Base-by-base conservation (phyloP, 2,797 vertebrate species). In the Tarsius wallacei region DNA sequence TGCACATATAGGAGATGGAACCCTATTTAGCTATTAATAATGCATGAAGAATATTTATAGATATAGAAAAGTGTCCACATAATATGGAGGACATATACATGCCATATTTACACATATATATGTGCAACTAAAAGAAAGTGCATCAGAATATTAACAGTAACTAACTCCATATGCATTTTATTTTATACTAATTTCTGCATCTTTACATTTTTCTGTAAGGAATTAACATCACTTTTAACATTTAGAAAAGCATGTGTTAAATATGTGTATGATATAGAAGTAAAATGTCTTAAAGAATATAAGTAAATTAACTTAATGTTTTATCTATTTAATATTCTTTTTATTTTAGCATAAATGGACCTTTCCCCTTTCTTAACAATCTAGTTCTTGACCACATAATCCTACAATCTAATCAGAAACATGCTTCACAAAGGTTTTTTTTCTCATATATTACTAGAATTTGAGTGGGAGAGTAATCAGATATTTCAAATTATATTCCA, bases 401-500 rank as follows among this genome's bases (percentile, higher is more conserved):
- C 90, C 22, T 76, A 61, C 3, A 57, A 3, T 89, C 33, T 89
- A 76, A 63, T 81, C 14, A 55, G 33, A 91, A 53, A 15, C 22
- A 36, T 33, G 16, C 1, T 59, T 78, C 42, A 42, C 16, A 68
- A 16, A 89, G 33, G 0, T 9, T 55, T 70, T 55, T 70, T 90
- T 81, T 51, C 61, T 81, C 49, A 26, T 74, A 22, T 89, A 36
- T 76, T 82, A 63, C 31, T 55, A 55, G 84, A 85, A 36, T 70
- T 33, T 51, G 7, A 61, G 17, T 31, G 16, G 19, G 16, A 10
- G 10, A 82, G 12, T 81, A 87, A 63, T 87, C 36, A 87, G 49
- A 61, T 78, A 92, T 77, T 86, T 86, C n/a, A 87, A 94, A 82
- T 49, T 82, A 64, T 76, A 47, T 82, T 93, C 63, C 26, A 86